These are phyloP conservation scores for Tangara arthus DNA, from an alignment of 2,797 vertebrate species.

Conservation along the genomic window DNA sequence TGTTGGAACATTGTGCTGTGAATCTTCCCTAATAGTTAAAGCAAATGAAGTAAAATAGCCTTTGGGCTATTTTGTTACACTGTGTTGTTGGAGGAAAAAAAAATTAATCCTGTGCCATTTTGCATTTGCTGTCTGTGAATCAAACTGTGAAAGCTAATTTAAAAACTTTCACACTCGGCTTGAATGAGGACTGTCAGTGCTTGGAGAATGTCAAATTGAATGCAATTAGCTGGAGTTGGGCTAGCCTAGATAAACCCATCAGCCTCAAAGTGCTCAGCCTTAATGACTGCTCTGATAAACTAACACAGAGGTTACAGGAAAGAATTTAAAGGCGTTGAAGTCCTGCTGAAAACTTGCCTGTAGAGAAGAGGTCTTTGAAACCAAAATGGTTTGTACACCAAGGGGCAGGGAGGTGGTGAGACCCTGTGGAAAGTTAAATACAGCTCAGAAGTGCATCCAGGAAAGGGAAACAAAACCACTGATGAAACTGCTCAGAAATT, in stretches of 20 bases:
- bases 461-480: neutral
- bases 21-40: constrained; percentile 67
- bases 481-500: neutral
- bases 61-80: constrained; percentile 70
- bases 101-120: constrained; percentile 75
- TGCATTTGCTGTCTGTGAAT: constrained; percentile 78
- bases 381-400: neutral
- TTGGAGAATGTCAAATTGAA: constrained; percentile 71
- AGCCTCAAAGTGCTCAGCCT: constrained; percentile 23
- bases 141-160: constrained; percentile 81
- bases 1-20: constrained; percentile 52
- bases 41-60: constrained; percentile 74
- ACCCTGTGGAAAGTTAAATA: neutral
- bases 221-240: constrained; percentile 60
- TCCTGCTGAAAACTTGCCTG: neutral
- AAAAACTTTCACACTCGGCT: constrained; percentile 79
- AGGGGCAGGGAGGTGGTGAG: neutral
- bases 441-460: rapidly evolving
- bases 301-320: neutral
- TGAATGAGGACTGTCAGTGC: constrained; percentile 74
- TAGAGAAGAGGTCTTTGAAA: neutral
- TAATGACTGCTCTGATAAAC: constrained; percentile 30
- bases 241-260: constrained; percentile 45
- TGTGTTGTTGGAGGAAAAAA: constrained; percentile 52
- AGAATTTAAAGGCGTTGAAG: neutral